Conservation (phyloP, 2,113 vertebrate genomes). For the Gorilla gorilla region DNA sequence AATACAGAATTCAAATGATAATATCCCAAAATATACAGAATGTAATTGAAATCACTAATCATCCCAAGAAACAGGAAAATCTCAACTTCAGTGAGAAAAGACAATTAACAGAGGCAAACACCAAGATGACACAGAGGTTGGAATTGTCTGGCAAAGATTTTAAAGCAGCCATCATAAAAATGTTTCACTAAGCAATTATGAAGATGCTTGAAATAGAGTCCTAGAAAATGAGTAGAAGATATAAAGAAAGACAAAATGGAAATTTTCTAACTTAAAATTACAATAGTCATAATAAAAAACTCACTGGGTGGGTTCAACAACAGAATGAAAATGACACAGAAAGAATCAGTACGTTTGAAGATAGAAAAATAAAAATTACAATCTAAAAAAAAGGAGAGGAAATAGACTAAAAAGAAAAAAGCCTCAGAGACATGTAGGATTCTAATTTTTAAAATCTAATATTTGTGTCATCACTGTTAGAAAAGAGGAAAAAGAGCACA, state of each 20-base stretch:
- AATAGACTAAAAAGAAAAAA: neutral
- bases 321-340: neutral
- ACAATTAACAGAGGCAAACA: no score
- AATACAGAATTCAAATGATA: neutral
- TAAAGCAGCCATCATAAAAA: neutral
- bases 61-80: neutral
- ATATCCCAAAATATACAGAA: neutral
- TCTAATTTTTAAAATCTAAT: neutral
- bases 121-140: no score
- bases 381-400: neutral
- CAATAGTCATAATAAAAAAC: neutral
- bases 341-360: neutral
- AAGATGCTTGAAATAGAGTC: neutral
- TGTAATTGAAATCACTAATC: neutral
- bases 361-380: neutral
- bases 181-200: neutral
- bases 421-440: neutral
- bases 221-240: neutral
- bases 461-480: neutral
- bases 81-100: neutral
- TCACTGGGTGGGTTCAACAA: neutral
- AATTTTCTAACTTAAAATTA: neutral
- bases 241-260: neutral
- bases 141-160: neutral
- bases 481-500: neutral